phyloP scores from a whole-genome alignment of 2,888 invertebrate genomes.

The Drosophila emarginata region DNA sequence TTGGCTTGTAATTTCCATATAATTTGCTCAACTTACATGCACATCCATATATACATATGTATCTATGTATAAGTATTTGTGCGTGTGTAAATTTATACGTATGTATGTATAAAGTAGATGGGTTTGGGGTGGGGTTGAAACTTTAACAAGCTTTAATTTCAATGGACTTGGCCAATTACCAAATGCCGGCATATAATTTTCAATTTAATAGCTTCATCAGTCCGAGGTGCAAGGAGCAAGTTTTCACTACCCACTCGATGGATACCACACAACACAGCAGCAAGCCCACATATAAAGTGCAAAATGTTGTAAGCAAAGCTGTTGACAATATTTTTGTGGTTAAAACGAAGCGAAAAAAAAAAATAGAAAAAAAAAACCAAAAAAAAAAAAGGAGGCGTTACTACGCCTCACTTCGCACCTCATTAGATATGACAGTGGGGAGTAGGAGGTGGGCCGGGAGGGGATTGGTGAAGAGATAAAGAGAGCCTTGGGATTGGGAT shows the following conservation, averaged over 20 bases:
- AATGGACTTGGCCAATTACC: slow-evolving; percentile 69
- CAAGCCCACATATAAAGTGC: slow-evolving; percentile 52
- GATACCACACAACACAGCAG: slow-evolving; percentile 1
- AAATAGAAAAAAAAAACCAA: slow-evolving; percentile 9
- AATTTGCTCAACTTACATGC: slow-evolving; percentile 26
- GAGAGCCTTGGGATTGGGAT: slow-evolving; percentile 3
- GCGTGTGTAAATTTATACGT: no score
- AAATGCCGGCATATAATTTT: slow-evolving; percentile 64
- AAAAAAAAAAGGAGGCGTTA: slow-evolving; percentile 52
- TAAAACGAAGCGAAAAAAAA: neutral
- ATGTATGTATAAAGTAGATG: neutral
- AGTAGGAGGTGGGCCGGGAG: neutral
- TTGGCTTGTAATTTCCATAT: slow-evolving; percentile 23
- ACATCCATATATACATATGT: neutral
- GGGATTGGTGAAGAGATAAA: neutral
- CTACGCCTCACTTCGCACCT: slow-evolving; percentile 72
- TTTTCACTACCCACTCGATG: slow-evolving; percentile 45
- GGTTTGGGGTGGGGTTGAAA: neutral
- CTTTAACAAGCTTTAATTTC: slow-evolving; percentile 58
- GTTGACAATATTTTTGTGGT: slow-evolving; percentile 59
- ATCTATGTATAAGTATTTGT: neutral
- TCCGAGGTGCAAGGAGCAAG: slow-evolving; percentile 37
- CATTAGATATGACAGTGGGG: slow-evolving; percentile 58
- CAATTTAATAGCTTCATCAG: slow-evolving; percentile 75
- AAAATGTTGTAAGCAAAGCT: slow-evolving; percentile 73